phyloP scores from a whole-genome alignment of 2,797 vertebrate species.

The Argentina silus region DNA sequence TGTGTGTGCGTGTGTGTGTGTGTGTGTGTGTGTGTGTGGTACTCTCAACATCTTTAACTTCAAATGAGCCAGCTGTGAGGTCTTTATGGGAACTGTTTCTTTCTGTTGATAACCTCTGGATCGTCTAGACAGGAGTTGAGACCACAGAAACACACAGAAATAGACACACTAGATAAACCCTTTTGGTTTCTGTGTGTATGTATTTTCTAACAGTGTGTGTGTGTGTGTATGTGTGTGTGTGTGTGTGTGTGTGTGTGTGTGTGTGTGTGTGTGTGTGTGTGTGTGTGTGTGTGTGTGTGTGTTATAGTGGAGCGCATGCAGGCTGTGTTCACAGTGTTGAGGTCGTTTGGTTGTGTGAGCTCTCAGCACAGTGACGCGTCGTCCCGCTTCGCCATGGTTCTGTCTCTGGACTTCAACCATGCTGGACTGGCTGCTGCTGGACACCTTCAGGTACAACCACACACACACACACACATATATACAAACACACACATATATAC shows the following conservation, averaged over 20 bases:
- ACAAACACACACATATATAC: slow-evolving; percentile 1
- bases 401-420: slow-evolving; percentile 91
- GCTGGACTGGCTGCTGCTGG: slow-evolving; percentile 82
- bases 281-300: not conserved
- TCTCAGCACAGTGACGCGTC: slow-evolving; percentile 79
- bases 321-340: slow-evolving; percentile 88
- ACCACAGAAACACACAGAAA: no score
- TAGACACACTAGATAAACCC: no score
- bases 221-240: not conserved
- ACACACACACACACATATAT: slow-evolving; percentile 16
- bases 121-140: not conserved
- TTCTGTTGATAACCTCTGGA: not conserved
- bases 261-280: not conserved
- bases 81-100: no score
- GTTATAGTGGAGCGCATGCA: slow-evolving; percentile 86
- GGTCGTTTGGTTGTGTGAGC: slow-evolving; percentile 86
- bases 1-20: slow-evolving; percentile 1
- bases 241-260: slow-evolving; percentile 47
- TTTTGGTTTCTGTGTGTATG: no score
- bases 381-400: slow-evolving; percentile 86
- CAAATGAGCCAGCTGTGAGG: no score
- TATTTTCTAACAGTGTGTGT: not conserved
- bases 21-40: not conserved
- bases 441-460: slow-evolving; percentile 86
- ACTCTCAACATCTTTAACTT: not conserved